Conservation (phyloP, 2,113 vertebrate genomes). For the Lampris incognitus region DNA sequence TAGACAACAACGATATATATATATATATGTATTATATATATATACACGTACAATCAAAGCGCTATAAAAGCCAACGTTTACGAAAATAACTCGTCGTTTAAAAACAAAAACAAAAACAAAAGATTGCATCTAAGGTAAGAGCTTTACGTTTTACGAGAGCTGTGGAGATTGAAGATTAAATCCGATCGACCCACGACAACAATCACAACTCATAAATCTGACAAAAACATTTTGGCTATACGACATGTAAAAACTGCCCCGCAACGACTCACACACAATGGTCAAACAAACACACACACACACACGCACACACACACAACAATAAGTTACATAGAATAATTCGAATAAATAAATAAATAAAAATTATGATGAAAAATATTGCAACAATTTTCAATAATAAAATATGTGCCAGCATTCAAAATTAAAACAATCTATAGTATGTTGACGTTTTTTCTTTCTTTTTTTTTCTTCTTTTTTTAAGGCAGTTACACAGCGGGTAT, state of each 20-base stretch:
- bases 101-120: constrained; percentile 74
- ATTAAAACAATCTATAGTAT: constrained; percentile 77
- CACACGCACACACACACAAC: constrained; percentile 80
- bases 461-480: constrained; percentile 79
- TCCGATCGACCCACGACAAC: constrained; percentile 79
- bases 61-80: constrained; percentile 99
- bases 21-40: no score
- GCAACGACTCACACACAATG: constrained; percentile 81
- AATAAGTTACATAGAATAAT: constrained; percentile 92
- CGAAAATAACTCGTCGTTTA: constrained; percentile 99
- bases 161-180: constrained; percentile 84
- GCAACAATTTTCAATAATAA: constrained; percentile 90
- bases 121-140: constrained; percentile 99
- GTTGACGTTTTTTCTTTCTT: constrained; percentile 65
- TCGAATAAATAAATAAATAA: constrained; percentile 99
- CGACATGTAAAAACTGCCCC: constrained; percentile 92
- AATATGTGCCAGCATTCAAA: constrained; percentile 85
- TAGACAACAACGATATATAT: constrained; percentile 91
- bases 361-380: constrained; percentile 92
- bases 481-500: constrained; percentile 94
- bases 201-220: constrained; percentile 79
- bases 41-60: constrained; percentile 96
- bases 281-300: constrained; percentile 56
- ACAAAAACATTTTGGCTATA: constrained; percentile 84
- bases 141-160: constrained; percentile 89